These are phyloP conservation scores for Myotis yumanensis DNA, from an alignment of 2,113 vertebrate genomes.

Conservation along the genomic window DNA sequence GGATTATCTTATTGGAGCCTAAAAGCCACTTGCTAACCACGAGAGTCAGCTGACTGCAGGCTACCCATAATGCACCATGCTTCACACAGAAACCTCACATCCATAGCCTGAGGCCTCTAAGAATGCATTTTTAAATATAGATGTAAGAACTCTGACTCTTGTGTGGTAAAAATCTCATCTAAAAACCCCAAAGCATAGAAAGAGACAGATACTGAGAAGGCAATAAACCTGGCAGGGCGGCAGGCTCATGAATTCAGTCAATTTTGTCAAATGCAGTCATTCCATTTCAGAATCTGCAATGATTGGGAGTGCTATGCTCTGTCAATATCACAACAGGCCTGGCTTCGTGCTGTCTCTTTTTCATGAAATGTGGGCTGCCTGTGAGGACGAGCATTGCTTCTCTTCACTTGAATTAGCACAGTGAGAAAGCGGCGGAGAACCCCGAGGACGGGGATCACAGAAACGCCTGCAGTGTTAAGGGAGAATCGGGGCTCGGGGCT, in stretches of 20 bases:
- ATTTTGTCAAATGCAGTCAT: slow-evolving; percentile 59
- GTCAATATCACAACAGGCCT: slow-evolving; percentile 60
- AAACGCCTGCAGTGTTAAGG: slow-evolving; percentile 54
- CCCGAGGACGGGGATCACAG: slow-evolving; percentile 56
- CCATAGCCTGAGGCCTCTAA: not conserved
- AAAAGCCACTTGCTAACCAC: not conserved
- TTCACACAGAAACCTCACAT: not conserved
- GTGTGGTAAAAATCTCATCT: slow-evolving; percentile 48
- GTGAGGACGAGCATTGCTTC: slow-evolving; percentile 47
- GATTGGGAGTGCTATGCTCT: slow-evolving; percentile 64
- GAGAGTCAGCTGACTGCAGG: not conserved
- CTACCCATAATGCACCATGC: not conserved
- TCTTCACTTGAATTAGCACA: slow-evolving; percentile 67
- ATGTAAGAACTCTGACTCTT: slow-evolving; percentile 51
- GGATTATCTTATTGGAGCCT: not conserved
- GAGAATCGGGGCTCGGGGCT: slow-evolving; percentile 50
- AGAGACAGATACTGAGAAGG: slow-evolving; percentile 45
- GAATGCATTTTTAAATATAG: not conserved
- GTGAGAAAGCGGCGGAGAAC: slow-evolving; percentile 54
- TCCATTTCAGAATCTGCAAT: slow-evolving; percentile 51
- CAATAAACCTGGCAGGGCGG: not conserved
- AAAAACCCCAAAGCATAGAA: slow-evolving; percentile 31
- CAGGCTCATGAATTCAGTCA: slow-evolving; percentile 59
- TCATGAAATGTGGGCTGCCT: slow-evolving; percentile 65
- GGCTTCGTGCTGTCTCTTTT: slow-evolving; percentile 64